A percentile compares a stretch with the other conserved stretches of the same genome.
These are phyloP conservation scores for Drosophila neotestacea DNA, from an alignment of 2,888 invertebrate species.

Conservation along the genomic window DNA sequence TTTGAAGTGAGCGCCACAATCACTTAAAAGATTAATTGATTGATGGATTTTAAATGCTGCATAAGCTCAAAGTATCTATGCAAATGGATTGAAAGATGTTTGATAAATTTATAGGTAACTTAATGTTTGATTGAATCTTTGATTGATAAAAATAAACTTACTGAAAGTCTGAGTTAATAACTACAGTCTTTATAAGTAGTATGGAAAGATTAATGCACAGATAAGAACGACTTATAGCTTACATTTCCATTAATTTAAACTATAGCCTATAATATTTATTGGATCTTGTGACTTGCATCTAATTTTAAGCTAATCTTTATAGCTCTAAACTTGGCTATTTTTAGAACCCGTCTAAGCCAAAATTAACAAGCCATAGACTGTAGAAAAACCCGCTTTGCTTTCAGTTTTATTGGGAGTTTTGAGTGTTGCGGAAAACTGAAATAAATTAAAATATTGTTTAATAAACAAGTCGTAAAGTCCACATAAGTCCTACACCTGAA, in stretches of 20 bases:
- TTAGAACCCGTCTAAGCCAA: slow-evolving; percentile 25
- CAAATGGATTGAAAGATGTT: background rate
- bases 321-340: slow-evolving; percentile 36
- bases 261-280: slow-evolving; percentile 8
- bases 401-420: slow-evolving; percentile 11
- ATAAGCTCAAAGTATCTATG: background rate
- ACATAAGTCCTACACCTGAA: slow-evolving; percentile 7
- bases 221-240: background rate
- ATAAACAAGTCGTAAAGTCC: slow-evolving; percentile 60
- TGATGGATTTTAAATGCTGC: slow-evolving; percentile 8
- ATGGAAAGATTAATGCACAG: background rate
- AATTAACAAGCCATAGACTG: slow-evolving; percentile 29
- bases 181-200: no score
- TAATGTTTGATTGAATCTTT: no score
- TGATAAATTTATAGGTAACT: background rate
- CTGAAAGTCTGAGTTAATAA: background rate
- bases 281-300: slow-evolving; percentile 23
- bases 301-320: slow-evolving; percentile 24
- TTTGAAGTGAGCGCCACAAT: slow-evolving; percentile 12
- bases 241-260: background rate
- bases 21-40: slow-evolving; percentile 1
- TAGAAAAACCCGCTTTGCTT: slow-evolving; percentile 32
- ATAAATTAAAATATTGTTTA: slow-evolving; percentile 52
- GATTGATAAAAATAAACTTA: background rate
- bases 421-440: slow-evolving; percentile 64